Conservation (phyloP, 2,888 invertebrate genomes). For the Platyscelio sp. region DNA sequence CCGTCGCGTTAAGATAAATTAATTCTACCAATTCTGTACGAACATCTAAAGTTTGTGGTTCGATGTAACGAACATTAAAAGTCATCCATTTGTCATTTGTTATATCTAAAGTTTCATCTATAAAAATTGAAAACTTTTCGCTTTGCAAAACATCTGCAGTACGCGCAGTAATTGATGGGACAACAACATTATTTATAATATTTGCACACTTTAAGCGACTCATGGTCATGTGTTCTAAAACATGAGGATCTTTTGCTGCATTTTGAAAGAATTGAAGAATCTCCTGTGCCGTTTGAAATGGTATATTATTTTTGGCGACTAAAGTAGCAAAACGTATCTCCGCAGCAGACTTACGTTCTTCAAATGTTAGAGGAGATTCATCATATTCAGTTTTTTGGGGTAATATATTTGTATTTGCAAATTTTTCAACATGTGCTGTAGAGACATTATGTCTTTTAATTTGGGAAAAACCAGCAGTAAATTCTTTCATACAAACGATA, state of each 20-base stretch:
- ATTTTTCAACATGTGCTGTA: not conserved
- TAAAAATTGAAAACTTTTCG: constrained; percentile 1
- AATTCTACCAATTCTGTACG: constrained; percentile 13
- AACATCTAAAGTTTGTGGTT: constrained; percentile 8
- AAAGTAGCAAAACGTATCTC: constrained; percentile 53
- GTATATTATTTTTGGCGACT: constrained; percentile 41
- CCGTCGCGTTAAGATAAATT: constrained; percentile 1
- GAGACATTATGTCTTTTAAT: not conserved
- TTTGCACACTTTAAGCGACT: constrained; percentile 13
- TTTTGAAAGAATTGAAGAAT: constrained; percentile 26
- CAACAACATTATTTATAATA: constrained; percentile 13
- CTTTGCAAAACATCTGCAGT: not conserved
- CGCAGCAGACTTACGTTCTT: not conserved
- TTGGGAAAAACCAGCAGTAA: not conserved
- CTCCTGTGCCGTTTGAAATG: constrained; percentile 16
- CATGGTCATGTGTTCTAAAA: not conserved
- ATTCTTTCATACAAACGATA: not conserved
- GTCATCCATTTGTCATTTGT: constrained; percentile 35
- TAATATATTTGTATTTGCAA: not conserved
- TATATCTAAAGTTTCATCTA: constrained; percentile 18
- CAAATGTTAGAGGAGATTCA: not conserved
- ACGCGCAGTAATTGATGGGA: not conserved
- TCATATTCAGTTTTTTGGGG: not conserved
- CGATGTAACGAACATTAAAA: not conserved
- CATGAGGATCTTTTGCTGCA: constrained; percentile 11